A percentile compares a stretch with the other conserved stretches of the same genome.
Conservation (phyloP, 2,888 invertebrate genomes). For the Caenorhabditis sp. region DNA sequence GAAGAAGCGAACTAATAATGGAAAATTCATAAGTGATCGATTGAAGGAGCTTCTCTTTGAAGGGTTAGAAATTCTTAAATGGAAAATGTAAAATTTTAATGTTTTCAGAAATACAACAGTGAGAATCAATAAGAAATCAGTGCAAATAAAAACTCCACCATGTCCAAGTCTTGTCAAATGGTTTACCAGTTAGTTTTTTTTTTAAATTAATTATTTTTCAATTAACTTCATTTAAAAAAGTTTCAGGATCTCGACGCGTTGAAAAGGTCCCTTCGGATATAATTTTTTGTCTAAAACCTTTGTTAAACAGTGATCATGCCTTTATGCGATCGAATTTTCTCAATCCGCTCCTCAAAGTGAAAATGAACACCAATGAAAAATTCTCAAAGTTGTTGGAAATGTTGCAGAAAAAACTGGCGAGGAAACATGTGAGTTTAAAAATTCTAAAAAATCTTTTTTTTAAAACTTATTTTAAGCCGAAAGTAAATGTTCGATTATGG, state of each 20-base stretch:
- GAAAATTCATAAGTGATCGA: conserved; percentile 40
- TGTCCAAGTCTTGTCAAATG: conserved; percentile 57
- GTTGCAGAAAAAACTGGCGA: conserved; percentile 50
- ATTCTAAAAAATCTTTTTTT: too few relatives aligned
- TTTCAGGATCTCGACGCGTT: conserved; percentile 48
- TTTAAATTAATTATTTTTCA: not conserved
- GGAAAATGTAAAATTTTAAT: not conserved
- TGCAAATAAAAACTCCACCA: conserved; percentile 55
- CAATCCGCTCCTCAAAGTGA: conserved; percentile 54
- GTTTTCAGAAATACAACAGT: conserved; percentile 33
- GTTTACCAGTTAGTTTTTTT: conserved; percentile 49
- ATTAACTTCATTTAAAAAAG: not conserved
- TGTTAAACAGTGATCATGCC: conserved; percentile 42
- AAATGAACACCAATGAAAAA: conserved; percentile 57
- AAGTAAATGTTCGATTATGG: conserved; percentile 23
- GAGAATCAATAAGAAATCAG: conserved; percentile 43
- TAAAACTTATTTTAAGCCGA: not conserved
- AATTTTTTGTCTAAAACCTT: conserved; percentile 46
- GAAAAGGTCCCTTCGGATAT: conserved; percentile 51
- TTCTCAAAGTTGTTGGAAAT: conserved; percentile 51
- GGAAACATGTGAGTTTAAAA: not conserved
- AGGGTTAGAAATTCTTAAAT: conserved; percentile 38
- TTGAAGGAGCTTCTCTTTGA: conserved; percentile 50
- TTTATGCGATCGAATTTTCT: conserved; percentile 46
- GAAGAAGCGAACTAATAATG: conserved; percentile 50